A percentile compares a stretch with the other conserved stretches of the same genome.
phyloP scores from a whole-genome alignment of 2,888 invertebrate species.

The Polydrusus cervinus region DNA sequence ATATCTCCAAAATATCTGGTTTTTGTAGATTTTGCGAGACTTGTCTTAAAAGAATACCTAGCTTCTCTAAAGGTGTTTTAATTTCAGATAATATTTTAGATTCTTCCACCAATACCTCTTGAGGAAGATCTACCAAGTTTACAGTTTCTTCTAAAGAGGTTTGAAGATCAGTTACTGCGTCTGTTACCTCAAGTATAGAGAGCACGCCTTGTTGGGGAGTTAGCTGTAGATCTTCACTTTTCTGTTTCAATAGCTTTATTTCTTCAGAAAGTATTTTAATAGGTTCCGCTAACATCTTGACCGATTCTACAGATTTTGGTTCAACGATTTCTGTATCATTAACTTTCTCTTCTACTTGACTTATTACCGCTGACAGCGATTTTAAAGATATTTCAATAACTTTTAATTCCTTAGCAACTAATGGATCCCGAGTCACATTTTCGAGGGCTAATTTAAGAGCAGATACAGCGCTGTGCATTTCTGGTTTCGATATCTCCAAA shows the following conservation, averaged over 20 bases:
- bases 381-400: conserved; percentile 38
- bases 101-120: neutral
- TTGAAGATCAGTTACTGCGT: conserved; percentile 47
- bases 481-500: conserved; percentile 48
- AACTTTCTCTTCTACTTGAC: conserved; percentile 29
- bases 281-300: neutral
- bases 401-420: conserved; percentile 27
- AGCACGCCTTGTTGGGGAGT: conserved; percentile 58
- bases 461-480: conserved; percentile 52
- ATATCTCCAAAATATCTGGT: conserved; percentile 46
- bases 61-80: conserved; percentile 9
- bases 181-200: conserved; percentile 54
- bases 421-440: conserved; percentile 11
- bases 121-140: neutral
- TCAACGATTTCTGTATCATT: neutral
- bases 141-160: conserved; percentile 14
- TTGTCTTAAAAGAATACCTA: conserved; percentile 27
- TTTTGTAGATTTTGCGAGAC: conserved; percentile 37
- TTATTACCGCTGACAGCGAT: conserved; percentile 31
- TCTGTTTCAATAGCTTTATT: conserved; percentile 47
- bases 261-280: conserved; percentile 36
- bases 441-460: conserved; percentile 54
- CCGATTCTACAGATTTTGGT: neutral
- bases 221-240: conserved; percentile 39
- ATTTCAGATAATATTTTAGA: conserved; percentile 14